A percentile compares a stretch with the other conserved stretches of the same genome.
Evolutionary conservation across 2,113 vertebrate species (phyloP).

Genomic region (Oncorhynchus mykiss): DNA sequence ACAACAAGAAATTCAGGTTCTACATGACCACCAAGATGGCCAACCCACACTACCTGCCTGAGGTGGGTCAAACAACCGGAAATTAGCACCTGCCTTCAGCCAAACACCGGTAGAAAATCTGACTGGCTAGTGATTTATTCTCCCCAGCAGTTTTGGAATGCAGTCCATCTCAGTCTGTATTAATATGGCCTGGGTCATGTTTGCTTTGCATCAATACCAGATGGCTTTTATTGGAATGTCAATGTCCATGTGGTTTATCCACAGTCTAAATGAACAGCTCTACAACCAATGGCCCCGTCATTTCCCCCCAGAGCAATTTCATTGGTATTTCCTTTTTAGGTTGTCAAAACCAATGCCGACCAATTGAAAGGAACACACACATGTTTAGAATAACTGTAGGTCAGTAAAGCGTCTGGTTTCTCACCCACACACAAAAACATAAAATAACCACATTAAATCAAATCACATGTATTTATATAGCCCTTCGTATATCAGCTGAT

Average conservation of each 20-base stretch:
- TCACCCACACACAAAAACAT: background rate
- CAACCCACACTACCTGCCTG: slow-evolving; percentile 88
- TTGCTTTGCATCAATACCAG: background rate
- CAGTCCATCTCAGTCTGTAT: too few species aligned
- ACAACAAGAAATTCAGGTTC: slow-evolving; percentile 83
- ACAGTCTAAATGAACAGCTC: background rate
- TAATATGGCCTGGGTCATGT: background rate
- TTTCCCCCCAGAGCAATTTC: background rate
- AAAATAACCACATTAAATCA: background rate
- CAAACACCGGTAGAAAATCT: too few species aligned
- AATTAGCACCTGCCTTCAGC: background rate
- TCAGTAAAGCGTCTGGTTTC: too few species aligned
- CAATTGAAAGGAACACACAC: background rate
- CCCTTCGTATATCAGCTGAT: too few species aligned
- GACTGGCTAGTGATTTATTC: too few species aligned
- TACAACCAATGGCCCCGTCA: background rate
- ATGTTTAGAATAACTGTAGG: too few species aligned
- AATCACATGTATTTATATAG: too few species aligned
- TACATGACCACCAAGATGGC: slow-evolving; percentile 90
- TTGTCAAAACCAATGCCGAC: too few species aligned
- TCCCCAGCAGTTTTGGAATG: too few species aligned
- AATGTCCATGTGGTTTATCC: background rate
- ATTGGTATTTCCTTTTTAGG: background rate
- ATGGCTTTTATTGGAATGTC: background rate
- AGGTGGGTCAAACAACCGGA: slow-evolving; percentile 67